Conservation (phyloP, 2,113 vertebrate species). For the Eclectus roratus region DNA sequence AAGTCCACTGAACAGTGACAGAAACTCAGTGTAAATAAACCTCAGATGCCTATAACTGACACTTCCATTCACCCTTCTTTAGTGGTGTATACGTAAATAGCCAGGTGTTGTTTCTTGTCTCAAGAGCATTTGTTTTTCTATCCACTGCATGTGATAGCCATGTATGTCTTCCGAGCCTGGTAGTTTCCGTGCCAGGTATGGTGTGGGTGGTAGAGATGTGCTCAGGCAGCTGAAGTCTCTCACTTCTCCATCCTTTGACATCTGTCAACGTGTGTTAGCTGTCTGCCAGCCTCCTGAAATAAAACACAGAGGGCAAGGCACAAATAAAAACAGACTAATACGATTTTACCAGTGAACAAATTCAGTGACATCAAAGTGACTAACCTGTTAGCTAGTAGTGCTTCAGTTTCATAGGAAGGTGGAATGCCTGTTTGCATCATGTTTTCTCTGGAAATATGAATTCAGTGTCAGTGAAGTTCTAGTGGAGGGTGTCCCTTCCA, state of each 20-base stretch:
- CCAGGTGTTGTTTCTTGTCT: neutral
- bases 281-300: neutral
- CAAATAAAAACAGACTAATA: neutral
- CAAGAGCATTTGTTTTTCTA: neutral
- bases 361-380: neutral
- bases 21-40: neutral
- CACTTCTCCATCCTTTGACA: neutral
- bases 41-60: neutral
- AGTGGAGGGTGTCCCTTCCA: neutral
- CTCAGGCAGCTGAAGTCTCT: neutral
- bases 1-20: neutral
- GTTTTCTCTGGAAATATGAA: neutral
- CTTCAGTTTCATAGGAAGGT: neutral
- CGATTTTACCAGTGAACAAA: neutral
- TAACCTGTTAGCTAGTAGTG: neutral
- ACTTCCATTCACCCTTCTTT: neutral
- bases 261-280: neutral
- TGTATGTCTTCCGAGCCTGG: neutral
- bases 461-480: neutral
- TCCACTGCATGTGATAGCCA: neutral
- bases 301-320: fast-evolving
- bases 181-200: neutral
- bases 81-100: neutral
- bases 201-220: neutral
- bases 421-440: neutral